Base-by-base conservation (phyloP, 2,113 vertebrate species). In the Ammodytes dubius region DNA sequence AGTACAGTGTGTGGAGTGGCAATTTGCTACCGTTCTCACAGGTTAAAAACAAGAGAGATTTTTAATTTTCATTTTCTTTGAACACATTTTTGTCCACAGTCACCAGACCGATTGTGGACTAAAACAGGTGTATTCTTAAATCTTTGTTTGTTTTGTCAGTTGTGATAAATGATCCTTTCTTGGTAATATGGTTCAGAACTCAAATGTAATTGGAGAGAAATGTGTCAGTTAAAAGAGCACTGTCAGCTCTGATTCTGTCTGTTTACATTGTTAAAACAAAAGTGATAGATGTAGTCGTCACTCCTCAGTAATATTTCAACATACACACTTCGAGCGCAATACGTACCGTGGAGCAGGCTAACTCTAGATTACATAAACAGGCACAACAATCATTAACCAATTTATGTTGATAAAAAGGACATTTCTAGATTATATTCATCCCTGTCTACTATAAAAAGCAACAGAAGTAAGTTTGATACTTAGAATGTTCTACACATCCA, bases 1-100 rank as follows among this genome's bases (percentile, higher is more conserved):
- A 63, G 59, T 74, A n/a, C 56, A 82, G 70, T 79, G 77, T 52
- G 77, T 52, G 63, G 67, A 74, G 65, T 70, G 70, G 68, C 63
- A 81, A 57, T 65, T 71, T n/a, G 71, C 68, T 54, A 61, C 71
- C 14, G 42, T 74, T 63, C 59, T 74, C 77, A 46, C 14, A 19
- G 35, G 40, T 65, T 56, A 3, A 73, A 68, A 50, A 39, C 64
- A 46, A 65, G 57, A 65, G 57, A 50, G 3, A 43, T 19, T 9
- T 53, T 50, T 17, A 27, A 45, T 72, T 67, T 53, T 4, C 35
- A 40, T 42, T 60, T 42, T 37, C 5, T 70, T 39, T 35, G 8
- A 70, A 52, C 52, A 42, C 46, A 43, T 67, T 47, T 76, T 15
- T 60, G 54, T 69, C 52, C 47, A 47, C 15, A 50, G 58, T 71